Conservation (phyloP, 2,888 invertebrate species). For the Chymomyza procnemis region DNA sequence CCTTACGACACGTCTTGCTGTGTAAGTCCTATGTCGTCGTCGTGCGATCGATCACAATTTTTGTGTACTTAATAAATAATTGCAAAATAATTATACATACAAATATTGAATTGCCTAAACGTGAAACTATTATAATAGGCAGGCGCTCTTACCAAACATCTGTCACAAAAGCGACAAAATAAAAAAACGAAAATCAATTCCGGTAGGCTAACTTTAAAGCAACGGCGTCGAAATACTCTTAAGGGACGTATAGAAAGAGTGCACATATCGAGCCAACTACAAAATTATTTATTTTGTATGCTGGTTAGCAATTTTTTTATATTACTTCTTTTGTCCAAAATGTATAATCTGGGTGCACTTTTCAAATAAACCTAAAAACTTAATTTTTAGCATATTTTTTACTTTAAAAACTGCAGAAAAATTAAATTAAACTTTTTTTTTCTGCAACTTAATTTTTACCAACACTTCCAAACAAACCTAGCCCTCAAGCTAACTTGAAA, state of each 20-base stretch:
- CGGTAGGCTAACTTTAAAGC: background rate
- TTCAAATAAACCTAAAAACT: too few species aligned
- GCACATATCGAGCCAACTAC: too few species aligned
- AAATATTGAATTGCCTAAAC: constrained; percentile 55
- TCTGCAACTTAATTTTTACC: too few species aligned
- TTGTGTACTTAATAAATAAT: constrained; percentile 72
- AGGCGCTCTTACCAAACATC: constrained; percentile 53
- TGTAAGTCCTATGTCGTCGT: background rate
- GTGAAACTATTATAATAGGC: constrained; percentile 30
- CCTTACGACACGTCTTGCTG: background rate
- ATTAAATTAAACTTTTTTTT: too few species aligned
- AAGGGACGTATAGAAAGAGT: background rate
- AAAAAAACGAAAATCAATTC: constrained; percentile 14
- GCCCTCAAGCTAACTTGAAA: too few species aligned
- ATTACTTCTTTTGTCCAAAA: too few species aligned
- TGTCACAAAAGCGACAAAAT: constrained; percentile 58
- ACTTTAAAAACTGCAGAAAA: too few species aligned
- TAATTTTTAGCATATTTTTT: too few species aligned
- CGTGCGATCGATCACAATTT: constrained; percentile 67
- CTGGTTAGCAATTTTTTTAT: too few species aligned
- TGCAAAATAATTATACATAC: constrained; percentile 71
- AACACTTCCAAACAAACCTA: too few species aligned
- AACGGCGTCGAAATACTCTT: constrained; percentile 24
- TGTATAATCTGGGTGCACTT: too few species aligned
- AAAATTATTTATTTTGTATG: too few species aligned